Conservation (phyloP, 2,888 invertebrate species). For the Anarsia innoxiella region DNA sequence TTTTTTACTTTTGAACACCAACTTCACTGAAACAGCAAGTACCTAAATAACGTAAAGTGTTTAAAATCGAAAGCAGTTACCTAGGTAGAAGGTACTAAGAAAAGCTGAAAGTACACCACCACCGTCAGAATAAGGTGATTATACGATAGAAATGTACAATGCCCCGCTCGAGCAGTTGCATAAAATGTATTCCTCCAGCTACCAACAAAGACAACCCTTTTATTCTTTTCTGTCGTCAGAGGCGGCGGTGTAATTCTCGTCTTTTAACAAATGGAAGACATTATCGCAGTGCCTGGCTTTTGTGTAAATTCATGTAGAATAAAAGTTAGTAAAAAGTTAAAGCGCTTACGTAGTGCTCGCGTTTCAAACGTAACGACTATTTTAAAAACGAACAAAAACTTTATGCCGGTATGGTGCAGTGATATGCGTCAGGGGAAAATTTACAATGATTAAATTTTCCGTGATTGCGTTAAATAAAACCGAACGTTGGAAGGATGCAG, state of each 20-base stretch:
- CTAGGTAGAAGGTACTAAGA: too few relatives aligned
- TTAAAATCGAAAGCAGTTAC: conserved; percentile 26
- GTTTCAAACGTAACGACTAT: conserved; percentile 51
- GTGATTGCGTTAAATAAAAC: conserved; percentile 10
- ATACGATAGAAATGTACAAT: conserved; percentile 40
- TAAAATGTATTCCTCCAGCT: conserved; percentile 56
- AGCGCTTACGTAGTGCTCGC: conserved; percentile 48
- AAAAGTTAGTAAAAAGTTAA: conserved; percentile 60
- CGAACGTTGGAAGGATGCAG: too few relatives aligned
- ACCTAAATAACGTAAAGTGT: too few relatives aligned
- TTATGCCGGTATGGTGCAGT: conserved; percentile 24
- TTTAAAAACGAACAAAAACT: conserved; percentile 42
- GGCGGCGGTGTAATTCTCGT: conserved; percentile 57
- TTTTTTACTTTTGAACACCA: too few relatives aligned
- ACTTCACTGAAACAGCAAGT: too few relatives aligned
- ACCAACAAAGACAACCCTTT: conserved; percentile 59
- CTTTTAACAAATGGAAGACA: conserved; percentile 69
- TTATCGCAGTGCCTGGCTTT: conserved; percentile 64
- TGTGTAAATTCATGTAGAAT: conserved; percentile 66
- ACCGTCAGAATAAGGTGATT: conserved; percentile 42
- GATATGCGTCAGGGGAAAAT: conserved; percentile 31
- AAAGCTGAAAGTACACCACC: conserved; percentile 22
- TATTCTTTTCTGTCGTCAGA: conserved; percentile 60
- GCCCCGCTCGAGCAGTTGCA: conserved; percentile 42
- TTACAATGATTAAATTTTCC: conserved; percentile 26